phyloP scores from a whole-genome alignment of 1,140 invertebrate genomes.

The Temnothorax curvispinosus region DNA sequence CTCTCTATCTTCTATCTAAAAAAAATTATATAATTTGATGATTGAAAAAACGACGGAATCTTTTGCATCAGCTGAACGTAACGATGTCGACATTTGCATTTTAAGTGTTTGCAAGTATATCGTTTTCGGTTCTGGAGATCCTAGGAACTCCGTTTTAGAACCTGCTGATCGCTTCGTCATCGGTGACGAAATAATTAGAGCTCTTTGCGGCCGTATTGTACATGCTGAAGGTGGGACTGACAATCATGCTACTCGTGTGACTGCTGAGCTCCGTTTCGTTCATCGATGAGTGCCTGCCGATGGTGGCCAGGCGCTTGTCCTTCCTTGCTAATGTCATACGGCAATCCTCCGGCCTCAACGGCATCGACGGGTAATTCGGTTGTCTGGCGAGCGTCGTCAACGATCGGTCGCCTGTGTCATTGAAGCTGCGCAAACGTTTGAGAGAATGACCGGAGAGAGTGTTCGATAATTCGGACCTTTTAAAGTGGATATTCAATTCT shows the following conservation, averaged over 20 bases:
- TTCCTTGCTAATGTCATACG: slow-evolving; percentile 80
- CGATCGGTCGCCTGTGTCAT: slow-evolving; percentile 83
- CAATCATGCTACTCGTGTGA: slow-evolving; percentile 67
- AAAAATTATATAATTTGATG: neutral
- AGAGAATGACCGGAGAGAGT: slow-evolving; percentile 61
- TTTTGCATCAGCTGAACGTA: neutral
- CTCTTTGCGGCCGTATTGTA: slow-evolving; percentile 81
- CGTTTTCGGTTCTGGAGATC: neutral
- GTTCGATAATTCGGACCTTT: slow-evolving; percentile 9
- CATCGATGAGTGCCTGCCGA: slow-evolving; percentile 78
- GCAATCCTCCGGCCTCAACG: slow-evolving; percentile 81
- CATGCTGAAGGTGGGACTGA: slow-evolving; percentile 84
- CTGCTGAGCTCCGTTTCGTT: slow-evolving; percentile 78
- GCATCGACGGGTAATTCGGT: slow-evolving; percentile 84
- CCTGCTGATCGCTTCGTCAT: slow-evolving; percentile 84
- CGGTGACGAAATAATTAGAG: slow-evolving; percentile 82
- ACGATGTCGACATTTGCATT: neutral
- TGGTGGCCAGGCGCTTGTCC: slow-evolving; percentile 76
- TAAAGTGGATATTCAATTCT: neutral
- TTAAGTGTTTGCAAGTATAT: neutral
- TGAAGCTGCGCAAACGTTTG: slow-evolving; percentile 80
- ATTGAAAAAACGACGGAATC: neutral
- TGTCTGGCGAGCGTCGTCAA: slow-evolving; percentile 84
- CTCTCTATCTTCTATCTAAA: neutral
- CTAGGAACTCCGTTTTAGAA: slow-evolving; percentile 75